phyloP scores from a whole-genome alignment of 2,888 invertebrate genomes.

The Microchrysa polita region DNA sequence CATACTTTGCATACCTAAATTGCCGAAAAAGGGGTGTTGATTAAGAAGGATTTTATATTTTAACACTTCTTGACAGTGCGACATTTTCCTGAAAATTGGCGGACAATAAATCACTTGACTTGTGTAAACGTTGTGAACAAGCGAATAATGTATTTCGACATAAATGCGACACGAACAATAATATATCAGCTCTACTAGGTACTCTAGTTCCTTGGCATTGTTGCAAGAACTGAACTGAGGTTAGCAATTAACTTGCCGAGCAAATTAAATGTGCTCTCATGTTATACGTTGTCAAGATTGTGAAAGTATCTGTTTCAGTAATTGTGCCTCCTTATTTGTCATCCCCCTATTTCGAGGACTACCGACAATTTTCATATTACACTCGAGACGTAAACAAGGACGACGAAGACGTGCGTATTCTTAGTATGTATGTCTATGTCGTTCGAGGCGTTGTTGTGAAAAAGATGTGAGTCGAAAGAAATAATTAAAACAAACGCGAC shows the following conservation, averaged over 20 bases:
- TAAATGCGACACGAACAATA: too few species aligned
- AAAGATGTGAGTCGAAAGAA: conserved; percentile 21
- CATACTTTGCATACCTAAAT: too few species aligned
- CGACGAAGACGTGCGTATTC: too few species aligned
- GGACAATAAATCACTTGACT: conserved; percentile 43
- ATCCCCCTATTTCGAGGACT: too few species aligned
- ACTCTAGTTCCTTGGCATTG: too few species aligned
- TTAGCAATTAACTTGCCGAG: conserved; percentile 40
- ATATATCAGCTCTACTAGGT: too few species aligned
- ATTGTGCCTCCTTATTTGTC: conserved; percentile 17
- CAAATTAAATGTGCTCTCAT: conserved; percentile 38
- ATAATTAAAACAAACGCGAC: conserved; percentile 30
- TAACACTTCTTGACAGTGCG: conserved; percentile 35
- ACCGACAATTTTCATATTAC: too few species aligned
- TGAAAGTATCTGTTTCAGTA: too few species aligned
- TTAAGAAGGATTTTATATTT: conserved; percentile 32
- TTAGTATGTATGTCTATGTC: too few species aligned
- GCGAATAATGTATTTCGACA: too few species aligned
- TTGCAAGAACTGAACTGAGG: conserved; percentile 29
- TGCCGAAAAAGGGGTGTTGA: conserved; percentile 15
- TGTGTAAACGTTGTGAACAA: not conserved
- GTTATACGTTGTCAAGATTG: not conserved
- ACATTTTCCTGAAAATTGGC: conserved; percentile 34
- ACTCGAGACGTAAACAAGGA: not conserved
- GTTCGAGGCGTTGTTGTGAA: too few species aligned